phyloP scores from a whole-genome alignment of 1,140 invertebrate genomes.

The Trachymyrmex septentrionalis region DNA sequence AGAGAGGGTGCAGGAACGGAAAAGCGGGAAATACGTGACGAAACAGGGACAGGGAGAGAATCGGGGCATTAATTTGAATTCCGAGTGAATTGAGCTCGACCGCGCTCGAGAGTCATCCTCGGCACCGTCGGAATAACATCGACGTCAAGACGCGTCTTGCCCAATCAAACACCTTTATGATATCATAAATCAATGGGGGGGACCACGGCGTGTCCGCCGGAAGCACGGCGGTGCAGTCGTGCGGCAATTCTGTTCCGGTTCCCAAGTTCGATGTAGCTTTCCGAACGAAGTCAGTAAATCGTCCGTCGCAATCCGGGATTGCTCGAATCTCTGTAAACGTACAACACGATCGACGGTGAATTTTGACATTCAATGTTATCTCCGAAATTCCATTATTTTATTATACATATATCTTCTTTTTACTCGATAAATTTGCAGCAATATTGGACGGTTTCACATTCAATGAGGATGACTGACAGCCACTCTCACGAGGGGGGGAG shows the following conservation, averaged over 20 bases:
- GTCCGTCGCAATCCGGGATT: background rate
- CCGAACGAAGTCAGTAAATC: conserved; percentile 16
- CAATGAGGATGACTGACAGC: conserved; percentile 22
- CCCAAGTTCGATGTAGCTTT: background rate
- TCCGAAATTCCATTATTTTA: background rate
- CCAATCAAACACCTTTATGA: conserved; percentile 64
- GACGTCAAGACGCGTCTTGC: conserved; percentile 54
- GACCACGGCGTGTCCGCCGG: background rate
- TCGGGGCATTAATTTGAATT: conserved; percentile 79
- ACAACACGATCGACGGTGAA: background rate
- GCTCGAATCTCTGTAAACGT: background rate
- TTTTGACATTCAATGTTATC: background rate
- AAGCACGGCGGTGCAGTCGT: conserved; percentile 26
- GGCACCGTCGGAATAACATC: conserved; percentile 72
- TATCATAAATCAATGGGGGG: conserved; percentile 41
- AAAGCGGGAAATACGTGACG: conserved; percentile 43
- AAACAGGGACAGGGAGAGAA: conserved; percentile 61
- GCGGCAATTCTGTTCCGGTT: conserved; percentile 34
- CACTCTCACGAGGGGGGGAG: conserved; percentile 18
- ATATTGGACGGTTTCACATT: background rate
- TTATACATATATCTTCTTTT: background rate
- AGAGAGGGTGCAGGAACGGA: conserved; percentile 22
- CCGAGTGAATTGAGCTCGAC: conserved; percentile 79
- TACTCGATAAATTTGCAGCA: conserved; percentile 7
- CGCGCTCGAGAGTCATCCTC: conserved; percentile 68